Base-by-base conservation (phyloP, 2,888 invertebrate genomes). In the Eucera pruinosa region DNA sequence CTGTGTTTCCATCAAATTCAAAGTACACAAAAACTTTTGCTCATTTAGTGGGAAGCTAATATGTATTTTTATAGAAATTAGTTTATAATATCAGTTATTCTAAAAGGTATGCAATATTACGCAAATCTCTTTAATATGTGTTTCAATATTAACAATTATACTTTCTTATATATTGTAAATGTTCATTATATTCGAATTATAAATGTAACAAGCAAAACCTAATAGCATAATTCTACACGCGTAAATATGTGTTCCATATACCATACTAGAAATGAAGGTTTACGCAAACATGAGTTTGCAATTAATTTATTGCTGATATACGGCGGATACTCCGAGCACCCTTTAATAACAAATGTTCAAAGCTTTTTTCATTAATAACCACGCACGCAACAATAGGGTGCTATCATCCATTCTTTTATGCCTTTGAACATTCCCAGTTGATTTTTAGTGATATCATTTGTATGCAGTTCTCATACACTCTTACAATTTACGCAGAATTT, bases 371-470 rank as follows among this genome's bases (percentile, higher is more conserved):
- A 43, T 60, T 47, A 60, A 30, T 45, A 33, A 25, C n/a, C 45
- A 60, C 30, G 60, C 60, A 60, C 45, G 45, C 60, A 15, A 60
- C 60, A 43, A 33, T 60, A 30, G 43, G 43, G 45, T 30, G 30
- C 27, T 60, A 60, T 60, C 60, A 45, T 60, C 23, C n/a, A n/a
- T 57, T 45, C 60, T 60, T 45, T 60, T 45, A 60, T 30, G 45
- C 45, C 60, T 60, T 45, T 60, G 45, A 60, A 45, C 60, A 60
- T 43, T 45, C 20, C 27, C 45, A n/a, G 45, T 27, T 60, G 60
- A 60, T 60, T 27, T 58, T 43, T 18, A 58, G 36, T 27, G 58
- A 58, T 60, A 60, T 57, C 70, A 64, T 67, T 62, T 30, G 25
- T 50, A 50, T 27, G 50, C 50, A 50, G 11, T 25, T 18, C 23